A percentile compares a stretch with the other conserved stretches of the same genome.
Evolutionary conservation across 1,140 invertebrate species (phyloP).

Genomic region (Aethina tumida): DNA sequence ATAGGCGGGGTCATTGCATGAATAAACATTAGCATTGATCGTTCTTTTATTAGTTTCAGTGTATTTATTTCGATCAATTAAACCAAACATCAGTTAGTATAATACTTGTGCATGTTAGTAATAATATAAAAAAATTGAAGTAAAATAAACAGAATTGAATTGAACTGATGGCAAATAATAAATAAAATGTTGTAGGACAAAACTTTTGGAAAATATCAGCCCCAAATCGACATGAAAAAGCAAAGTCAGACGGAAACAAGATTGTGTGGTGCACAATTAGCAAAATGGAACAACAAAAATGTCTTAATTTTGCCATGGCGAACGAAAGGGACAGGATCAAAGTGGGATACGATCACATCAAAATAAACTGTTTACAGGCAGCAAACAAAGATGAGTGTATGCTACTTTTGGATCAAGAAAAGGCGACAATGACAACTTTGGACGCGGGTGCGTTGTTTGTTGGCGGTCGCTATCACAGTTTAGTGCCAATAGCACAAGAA

Average conservation of each 20-base stretch:
- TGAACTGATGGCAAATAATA: too few relatives aligned
- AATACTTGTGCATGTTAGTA: too few relatives aligned
- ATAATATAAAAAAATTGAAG: too few relatives aligned
- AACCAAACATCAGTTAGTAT: too few relatives aligned
- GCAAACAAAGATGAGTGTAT: slow-evolving; percentile 66
- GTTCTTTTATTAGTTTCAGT: too few relatives aligned
- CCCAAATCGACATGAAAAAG: slow-evolving; percentile 12
- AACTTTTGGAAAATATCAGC: slow-evolving; percentile 27
- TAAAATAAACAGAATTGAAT: too few relatives aligned
- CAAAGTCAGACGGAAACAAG: slow-evolving; percentile 18
- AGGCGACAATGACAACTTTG: slow-evolving; percentile 75
- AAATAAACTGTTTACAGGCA: slow-evolving; percentile 51
- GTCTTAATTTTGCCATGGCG: slow-evolving; percentile 56
- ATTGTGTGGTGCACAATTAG: slow-evolving; percentile 71
- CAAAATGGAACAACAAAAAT: slow-evolving; percentile 63
- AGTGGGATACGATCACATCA: slow-evolving; percentile 52
- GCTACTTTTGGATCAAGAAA: slow-evolving; percentile 59
- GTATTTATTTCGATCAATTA: too few relatives aligned
- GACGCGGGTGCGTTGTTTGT: slow-evolving; percentile 91
- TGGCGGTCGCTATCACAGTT: slow-evolving; percentile 83
- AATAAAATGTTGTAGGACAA: slow-evolving; percentile 24
- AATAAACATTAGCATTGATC: too few relatives aligned
- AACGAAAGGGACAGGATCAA: slow-evolving; percentile 50
- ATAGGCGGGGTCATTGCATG: too few relatives aligned
- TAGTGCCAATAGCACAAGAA: slow-evolving; percentile 83